Evolutionary conservation across 2,113 vertebrate genomes (phyloP), one percentile per base, ranked within the genome.

Genomic region (Todiramphus saurophagus): DNA sequence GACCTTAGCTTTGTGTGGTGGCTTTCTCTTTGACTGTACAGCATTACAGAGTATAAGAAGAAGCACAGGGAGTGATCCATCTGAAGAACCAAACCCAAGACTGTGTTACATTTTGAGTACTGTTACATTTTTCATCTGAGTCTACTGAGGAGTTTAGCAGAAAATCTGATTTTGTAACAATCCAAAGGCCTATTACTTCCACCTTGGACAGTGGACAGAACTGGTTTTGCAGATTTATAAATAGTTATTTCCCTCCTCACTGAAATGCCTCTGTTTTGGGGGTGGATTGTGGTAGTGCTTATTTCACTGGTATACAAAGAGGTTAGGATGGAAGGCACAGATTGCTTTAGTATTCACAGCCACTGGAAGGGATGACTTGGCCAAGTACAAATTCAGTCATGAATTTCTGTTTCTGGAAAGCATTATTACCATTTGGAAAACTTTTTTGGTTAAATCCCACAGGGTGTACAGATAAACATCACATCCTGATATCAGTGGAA

Each of bases 11-110:
- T 83, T 16, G 5, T 1, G 0, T 50, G 35, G 11, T 4, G 11
- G 73, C 50, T 13, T 88, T 16, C 17, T 63, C 41, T 23, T 53
- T 20, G 12, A 43, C 8, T 25, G 28, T 20, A 33, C 10, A 81
- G 15, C 6, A 27, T 5, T 5, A 56, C 7, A 50, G 4, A 11
- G 13, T 4, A 25, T 0, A 0, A 59, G 31, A 58, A 90, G 24
- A 24, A 37, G 7, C 3, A 9, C 19, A 35, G 50, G 9, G 12
- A 58, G 4, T 23, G 7, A 74, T 23, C 11, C 11, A 28, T n/a
- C 30, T 53, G 25, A 31, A 81, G 69, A 93, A 74, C 21, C 44
- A n/a, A 93, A 70, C 4, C 10, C 18, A 31, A 4, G 3, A 20
- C 31, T 83, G 13, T 31, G 37, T 23, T 62, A 67, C 12, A 14